Base-by-base conservation (phyloP, 2,888 invertebrate species). In the Tetramorium bicarinatum region DNA sequence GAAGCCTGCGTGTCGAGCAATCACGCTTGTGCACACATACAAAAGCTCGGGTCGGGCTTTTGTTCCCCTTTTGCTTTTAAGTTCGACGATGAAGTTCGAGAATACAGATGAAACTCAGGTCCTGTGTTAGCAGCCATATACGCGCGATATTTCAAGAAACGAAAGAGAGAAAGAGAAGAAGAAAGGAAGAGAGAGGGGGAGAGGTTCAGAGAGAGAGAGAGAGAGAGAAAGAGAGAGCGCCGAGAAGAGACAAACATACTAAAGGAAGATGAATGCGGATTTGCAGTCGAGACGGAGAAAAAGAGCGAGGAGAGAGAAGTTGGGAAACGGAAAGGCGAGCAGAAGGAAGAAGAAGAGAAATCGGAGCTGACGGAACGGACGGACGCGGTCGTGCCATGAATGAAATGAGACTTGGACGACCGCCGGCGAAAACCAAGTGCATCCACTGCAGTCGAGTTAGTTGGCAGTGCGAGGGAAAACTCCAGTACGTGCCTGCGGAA, bases 301-400 rank as follows among this genome's bases (percentile, higher is more conserved):
- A 29, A 49, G 29, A 18, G 41, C 15, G 29, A 47, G 38, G 44
- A 18, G 21, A 41, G 56, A 21, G 44, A 13, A 38, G 61, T 29
- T 69, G 38, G 25, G 29, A 25, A n/a, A 25, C 44, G 21, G 29
- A 62, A 74, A 80, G 74, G 80, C 34, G 67, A 75, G 41, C 44
- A 75, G n/a, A 29, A 77, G 52, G 21, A 52, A 44, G 83, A 21
- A 41, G 34, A 52, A 84, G 74, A 61, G 71, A 79, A 84, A 87
- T 87, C 82, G 81, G 74, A 86, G 79, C 82, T 79, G 82, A 87
- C 77, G 66, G 72, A 75, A 87, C 71, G 69, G 84, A 87, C 54
- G 84, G 83, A 84, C 56, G 84, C 47, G 82, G 34, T 87, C 87
- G 87, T 87, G 87, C 80, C 64, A 29, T 52, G 87, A 87, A 87